Conservation (phyloP, 2,888 invertebrate species). For the Xestia xanthographa region DNA sequence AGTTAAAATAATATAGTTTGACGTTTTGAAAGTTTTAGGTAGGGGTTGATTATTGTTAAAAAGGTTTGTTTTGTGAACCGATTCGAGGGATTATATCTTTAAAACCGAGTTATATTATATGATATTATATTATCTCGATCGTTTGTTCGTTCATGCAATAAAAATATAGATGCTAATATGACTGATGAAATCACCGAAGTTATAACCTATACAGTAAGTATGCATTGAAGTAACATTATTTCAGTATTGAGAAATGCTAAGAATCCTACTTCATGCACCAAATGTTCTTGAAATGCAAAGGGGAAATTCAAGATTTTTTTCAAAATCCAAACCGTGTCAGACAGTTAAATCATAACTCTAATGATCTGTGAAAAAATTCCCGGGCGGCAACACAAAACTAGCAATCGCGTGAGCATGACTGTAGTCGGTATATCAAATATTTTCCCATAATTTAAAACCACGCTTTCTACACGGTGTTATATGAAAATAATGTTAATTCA, state of each 20-base stretch:
- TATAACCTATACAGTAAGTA: neutral
- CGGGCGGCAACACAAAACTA: constrained; percentile 19
- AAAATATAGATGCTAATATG: too few species aligned
- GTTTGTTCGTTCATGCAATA: too few species aligned
- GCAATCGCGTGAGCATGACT: constrained; percentile 49
- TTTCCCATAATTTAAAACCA: constrained; percentile 52
- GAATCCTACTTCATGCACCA: constrained; percentile 22
- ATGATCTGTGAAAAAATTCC: constrained; percentile 54
- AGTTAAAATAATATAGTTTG: constrained; percentile 58
- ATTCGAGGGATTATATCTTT: too few species aligned
- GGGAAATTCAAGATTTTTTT: constrained; percentile 35
- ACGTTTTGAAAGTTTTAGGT: neutral
- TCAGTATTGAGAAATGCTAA: constrained; percentile 1
- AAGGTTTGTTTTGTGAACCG: constrained; percentile 20
- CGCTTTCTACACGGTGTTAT: constrained; percentile 46
- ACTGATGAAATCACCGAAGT: neutral
- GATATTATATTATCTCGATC: too few species aligned
- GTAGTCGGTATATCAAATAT: constrained; percentile 53
- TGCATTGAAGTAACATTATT: neutral
- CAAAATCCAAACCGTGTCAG: constrained; percentile 21
- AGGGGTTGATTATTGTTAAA: neutral
- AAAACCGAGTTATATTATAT: neutral
- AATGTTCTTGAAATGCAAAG: constrained; percentile 18
- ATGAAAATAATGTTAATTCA: constrained; percentile 29
- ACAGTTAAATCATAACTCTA: constrained; percentile 49